A percentile compares a stretch with the other conserved stretches of the same genome.
These are phyloP conservation scores for Callaeas wilsoni DNA, from an alignment of 2,113 vertebrate genomes.

Conservation along the genomic window DNA sequence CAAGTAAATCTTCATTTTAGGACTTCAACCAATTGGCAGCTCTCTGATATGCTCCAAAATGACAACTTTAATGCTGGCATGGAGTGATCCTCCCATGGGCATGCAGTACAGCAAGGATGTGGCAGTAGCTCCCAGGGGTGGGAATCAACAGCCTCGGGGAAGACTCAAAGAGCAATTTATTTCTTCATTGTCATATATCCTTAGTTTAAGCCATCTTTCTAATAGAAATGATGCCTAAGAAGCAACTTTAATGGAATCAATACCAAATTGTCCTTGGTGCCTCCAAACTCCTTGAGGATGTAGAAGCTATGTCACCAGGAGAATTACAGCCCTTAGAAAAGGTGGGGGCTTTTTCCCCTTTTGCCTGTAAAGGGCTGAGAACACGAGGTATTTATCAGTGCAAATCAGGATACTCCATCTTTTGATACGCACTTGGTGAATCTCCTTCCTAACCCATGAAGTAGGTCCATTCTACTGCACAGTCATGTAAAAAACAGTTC, in stretches of 20 bases:
- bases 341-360: rapidly evolving
- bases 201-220: not conserved
- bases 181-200: not conserved
- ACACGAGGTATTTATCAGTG: not conserved
- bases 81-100: not conserved
- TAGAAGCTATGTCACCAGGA: not conserved
- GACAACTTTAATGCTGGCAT: rapidly evolving
- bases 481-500: not conserved
- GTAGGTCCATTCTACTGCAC: not conserved
- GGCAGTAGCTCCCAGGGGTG: not conserved
- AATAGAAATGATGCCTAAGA: not conserved
- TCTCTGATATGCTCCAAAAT: not conserved
- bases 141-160: not conserved
- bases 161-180: not conserved
- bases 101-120: not conserved
- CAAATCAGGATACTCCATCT: not conserved
- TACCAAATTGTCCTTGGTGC: not conserved
- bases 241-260: not conserved
- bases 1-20: not conserved
- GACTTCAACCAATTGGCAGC: not conserved
- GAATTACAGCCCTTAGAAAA: not conserved
- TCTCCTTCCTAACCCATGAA: not conserved
- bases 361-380: not conserved
- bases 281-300: not conserved
- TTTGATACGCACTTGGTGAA: not conserved